Evolutionary conservation across 2,888 invertebrate genomes (phyloP).

Genomic region (Agrochola lota): DNA sequence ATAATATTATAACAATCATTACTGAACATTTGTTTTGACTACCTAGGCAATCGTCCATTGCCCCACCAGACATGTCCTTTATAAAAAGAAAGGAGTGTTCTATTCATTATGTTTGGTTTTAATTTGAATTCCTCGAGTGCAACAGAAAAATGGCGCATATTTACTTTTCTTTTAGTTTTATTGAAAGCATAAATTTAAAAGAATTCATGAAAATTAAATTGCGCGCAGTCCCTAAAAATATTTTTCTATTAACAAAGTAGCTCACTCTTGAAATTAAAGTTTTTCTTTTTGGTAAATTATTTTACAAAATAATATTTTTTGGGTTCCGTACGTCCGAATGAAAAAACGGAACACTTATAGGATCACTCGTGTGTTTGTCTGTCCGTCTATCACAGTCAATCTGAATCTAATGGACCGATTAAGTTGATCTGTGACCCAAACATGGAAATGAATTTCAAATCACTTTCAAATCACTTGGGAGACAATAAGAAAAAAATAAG

Average conservation of each 20-base stretch:
- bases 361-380: too few relatives aligned
- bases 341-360: too few relatives aligned
- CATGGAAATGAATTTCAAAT: too few relatives aligned
- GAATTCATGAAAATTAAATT: conserved; percentile 23
- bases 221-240: background rate
- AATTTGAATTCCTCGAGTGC: conserved; percentile 47
- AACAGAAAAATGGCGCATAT: conserved; percentile 18
- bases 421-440: too few relatives aligned
- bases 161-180: conserved; percentile 43
- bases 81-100: conserved; percentile 16
- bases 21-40: too few relatives aligned
- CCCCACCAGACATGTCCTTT: background rate
- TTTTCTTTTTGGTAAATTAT: background rate
- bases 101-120: conserved; percentile 41
- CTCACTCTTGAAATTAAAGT: background rate
- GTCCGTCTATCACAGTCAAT: too few relatives aligned
- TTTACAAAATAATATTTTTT: background rate
- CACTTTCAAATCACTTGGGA: too few relatives aligned
- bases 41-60: too few relatives aligned
- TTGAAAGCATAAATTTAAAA: conserved; percentile 37
- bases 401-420: too few relatives aligned
- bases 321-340: too few relatives aligned
- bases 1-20: too few relatives aligned
- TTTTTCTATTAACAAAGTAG: conserved; percentile 9
- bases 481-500: too few relatives aligned